Conservation (phyloP, 2,888 invertebrate genomes). For the Prosopocoilus inquinatus region DNA sequence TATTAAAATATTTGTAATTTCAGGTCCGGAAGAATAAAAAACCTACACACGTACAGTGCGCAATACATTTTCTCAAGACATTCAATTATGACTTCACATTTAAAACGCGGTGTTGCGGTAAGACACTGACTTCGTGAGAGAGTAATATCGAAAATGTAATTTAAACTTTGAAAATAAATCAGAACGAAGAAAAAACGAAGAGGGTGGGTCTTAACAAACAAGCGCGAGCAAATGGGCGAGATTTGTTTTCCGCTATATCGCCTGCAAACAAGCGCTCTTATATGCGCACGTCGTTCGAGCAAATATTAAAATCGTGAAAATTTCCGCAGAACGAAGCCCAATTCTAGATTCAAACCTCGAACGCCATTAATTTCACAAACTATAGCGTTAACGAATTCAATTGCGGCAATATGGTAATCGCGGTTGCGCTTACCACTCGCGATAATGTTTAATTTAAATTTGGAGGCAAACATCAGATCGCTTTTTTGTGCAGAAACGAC, state of each 20-base stretch:
- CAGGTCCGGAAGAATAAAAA: too few species aligned
- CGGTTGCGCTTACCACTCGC: not conserved
- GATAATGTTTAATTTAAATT: conserved; percentile 7
- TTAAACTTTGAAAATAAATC: conserved; percentile 21
- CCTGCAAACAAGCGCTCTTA: too few species aligned
- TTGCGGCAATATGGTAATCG: conserved; percentile 8
- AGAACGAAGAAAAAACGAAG: conserved; percentile 7
- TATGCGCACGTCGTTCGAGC: too few species aligned
- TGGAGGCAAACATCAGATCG: not conserved
- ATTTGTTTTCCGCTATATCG: too few species aligned
- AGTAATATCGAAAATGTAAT: conserved; percentile 20
- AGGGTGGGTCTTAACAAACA: not conserved
- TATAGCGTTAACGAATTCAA: conserved; percentile 7
- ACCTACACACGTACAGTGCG: not conserved
- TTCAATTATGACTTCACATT: conserved; percentile 2
- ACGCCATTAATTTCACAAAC: too few species aligned
- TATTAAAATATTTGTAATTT: too few species aligned
- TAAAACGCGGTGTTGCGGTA: conserved; percentile 6
- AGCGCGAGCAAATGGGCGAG: too few species aligned
- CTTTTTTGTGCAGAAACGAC: not conserved
- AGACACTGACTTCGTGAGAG: conserved; percentile 9
- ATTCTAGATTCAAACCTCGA: too few species aligned
- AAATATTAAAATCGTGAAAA: too few species aligned
- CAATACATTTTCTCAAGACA: not conserved
- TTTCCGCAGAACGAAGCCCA: too few species aligned